These are phyloP conservation scores for Linnaemya vulpina DNA, from an alignment of 2,888 invertebrate genomes.

Conservation along the genomic window DNA sequence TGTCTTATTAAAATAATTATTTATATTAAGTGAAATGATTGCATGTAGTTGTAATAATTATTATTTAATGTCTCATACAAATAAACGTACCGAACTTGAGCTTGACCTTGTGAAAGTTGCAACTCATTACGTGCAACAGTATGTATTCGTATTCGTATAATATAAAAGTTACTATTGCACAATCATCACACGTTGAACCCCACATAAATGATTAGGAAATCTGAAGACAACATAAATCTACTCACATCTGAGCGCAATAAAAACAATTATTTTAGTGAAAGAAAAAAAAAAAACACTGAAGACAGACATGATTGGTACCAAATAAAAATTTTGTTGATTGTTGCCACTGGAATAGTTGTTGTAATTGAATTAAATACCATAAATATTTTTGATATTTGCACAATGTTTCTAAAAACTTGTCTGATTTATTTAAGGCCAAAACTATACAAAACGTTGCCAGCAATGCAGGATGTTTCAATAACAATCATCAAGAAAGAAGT, in stretches of 20 bases:
- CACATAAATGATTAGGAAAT: slow-evolving; percentile 46
- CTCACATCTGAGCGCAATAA: slow-evolving; percentile 19
- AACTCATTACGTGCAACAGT: slow-evolving; percentile 39
- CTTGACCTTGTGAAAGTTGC: slow-evolving; percentile 78
- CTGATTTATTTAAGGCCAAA: slow-evolving; percentile 26
- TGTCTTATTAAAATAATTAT: slow-evolving; percentile 36
- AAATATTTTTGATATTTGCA: slow-evolving; percentile 15
- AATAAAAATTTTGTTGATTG: slow-evolving; percentile 4
- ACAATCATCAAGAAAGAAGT: slow-evolving; percentile 38
- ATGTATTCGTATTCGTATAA: slow-evolving; percentile 1
- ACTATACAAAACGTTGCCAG: slow-evolving; percentile 4
- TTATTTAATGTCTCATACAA: slow-evolving; percentile 49
- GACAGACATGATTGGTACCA: neutral
- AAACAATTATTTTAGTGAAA: neutral
- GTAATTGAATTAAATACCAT: slow-evolving; percentile 27
- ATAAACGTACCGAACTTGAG: slow-evolving; percentile 77
- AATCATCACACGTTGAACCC: slow-evolving; percentile 51
- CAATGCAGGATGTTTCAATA: slow-evolving; percentile 41
- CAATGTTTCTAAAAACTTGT: slow-evolving; percentile 13
- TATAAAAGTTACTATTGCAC: slow-evolving; percentile 22
- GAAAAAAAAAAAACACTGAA: neutral
- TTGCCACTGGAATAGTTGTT: slow-evolving; percentile 13
- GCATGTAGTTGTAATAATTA: slow-evolving; percentile 7
- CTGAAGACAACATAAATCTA: slow-evolving; percentile 33
- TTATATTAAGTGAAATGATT: neutral